Percentiles rank a stretch among this genome's conserved stretches.
Evolutionary conservation across 2,113 vertebrate genomes (phyloP).

Genomic region (Siphamia tubifer): DNA sequence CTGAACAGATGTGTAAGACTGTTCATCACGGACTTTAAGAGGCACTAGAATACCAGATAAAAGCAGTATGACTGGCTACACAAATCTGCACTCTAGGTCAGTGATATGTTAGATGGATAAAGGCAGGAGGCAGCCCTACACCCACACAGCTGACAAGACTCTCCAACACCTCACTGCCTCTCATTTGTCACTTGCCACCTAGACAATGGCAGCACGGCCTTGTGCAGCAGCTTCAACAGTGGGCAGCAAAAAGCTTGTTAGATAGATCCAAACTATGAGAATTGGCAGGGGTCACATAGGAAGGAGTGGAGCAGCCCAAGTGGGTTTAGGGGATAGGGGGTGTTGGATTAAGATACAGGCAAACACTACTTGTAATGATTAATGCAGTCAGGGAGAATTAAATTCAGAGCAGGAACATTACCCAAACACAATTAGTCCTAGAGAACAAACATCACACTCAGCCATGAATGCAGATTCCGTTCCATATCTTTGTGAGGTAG

Average conservation of each 20-base stretch:
- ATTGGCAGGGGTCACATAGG: slow-evolving; percentile 4
- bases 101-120: slow-evolving; percentile 23
- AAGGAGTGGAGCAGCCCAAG: too few relatives aligned
- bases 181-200: slow-evolving; percentile 64
- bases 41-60: slow-evolving; percentile 7
- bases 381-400: slow-evolving; percentile 76
- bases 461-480: slow-evolving; percentile 56
- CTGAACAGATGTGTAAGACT: neutral
- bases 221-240: slow-evolving; percentile 31
- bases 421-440: slow-evolving; percentile 80
- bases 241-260: slow-evolving; percentile 26
- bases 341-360: slow-evolving; percentile 67
- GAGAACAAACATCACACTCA: slow-evolving; percentile 74
- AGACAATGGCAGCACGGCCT: slow-evolving; percentile 55
- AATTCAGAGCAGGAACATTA: slow-evolving; percentile 78
- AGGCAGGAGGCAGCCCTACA: slow-evolving; percentile 9
- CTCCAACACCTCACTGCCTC: slow-evolving; percentile 53
- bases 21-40: neutral
- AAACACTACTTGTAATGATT: slow-evolving; percentile 77
- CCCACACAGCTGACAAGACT: slow-evolving; percentile 32
- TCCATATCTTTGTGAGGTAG: slow-evolving; percentile 40
- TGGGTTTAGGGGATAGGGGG: slow-evolving; percentile 6
- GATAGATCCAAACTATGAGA: slow-evolving; percentile 18
- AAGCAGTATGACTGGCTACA: slow-evolving; percentile 11
- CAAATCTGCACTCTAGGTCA: slow-evolving; percentile 16